Percentiles rank a stretch among this genome's conserved stretches.
Conservation (phyloP, 2,797 vertebrate genomes). For the Cyprinodon diabolis region DNA sequence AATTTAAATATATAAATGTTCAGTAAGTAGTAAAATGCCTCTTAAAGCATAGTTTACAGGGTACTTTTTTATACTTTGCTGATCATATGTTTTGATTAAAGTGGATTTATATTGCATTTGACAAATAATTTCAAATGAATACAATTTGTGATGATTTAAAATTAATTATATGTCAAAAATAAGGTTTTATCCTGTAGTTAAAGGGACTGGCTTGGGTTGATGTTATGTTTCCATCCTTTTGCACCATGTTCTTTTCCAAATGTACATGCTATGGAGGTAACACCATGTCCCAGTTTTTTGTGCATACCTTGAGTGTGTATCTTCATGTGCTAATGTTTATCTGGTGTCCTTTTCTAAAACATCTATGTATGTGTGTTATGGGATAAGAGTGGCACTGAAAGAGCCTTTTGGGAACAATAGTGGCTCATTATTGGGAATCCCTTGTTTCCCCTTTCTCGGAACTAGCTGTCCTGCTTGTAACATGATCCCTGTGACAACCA, state of each 20-base stretch:
- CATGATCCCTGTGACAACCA: slow-evolving; percentile 68
- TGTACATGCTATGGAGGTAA: neutral
- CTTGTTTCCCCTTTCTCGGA: slow-evolving; percentile 69
- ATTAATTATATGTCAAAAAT: neutral
- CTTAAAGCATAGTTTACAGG: neutral
- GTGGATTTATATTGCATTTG: neutral
- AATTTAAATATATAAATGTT: neutral
- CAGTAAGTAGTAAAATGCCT: neutral
- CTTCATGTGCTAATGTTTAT: slow-evolving; percentile 26
- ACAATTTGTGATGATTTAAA: neutral
- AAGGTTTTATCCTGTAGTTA: neutral
- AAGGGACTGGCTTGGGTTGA: neutral
- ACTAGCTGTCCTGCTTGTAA: slow-evolving; percentile 70
- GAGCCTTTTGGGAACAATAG: slow-evolving; percentile 72
- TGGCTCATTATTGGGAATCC: slow-evolving; percentile 70
- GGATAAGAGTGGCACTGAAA: slow-evolving; percentile 32
- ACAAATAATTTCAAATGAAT: neutral
- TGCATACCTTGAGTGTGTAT: slow-evolving; percentile 19
- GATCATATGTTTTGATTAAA: neutral
- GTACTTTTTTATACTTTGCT: neutral
- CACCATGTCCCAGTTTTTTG: slow-evolving; percentile 18
- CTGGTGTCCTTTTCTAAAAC: slow-evolving; percentile 31
- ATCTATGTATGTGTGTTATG: slow-evolving; percentile 33
- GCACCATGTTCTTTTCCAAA: neutral
- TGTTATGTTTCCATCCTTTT: neutral